Base-by-base conservation (phyloP, 2,797 vertebrate genomes). In the Spea hammondii region DNA sequence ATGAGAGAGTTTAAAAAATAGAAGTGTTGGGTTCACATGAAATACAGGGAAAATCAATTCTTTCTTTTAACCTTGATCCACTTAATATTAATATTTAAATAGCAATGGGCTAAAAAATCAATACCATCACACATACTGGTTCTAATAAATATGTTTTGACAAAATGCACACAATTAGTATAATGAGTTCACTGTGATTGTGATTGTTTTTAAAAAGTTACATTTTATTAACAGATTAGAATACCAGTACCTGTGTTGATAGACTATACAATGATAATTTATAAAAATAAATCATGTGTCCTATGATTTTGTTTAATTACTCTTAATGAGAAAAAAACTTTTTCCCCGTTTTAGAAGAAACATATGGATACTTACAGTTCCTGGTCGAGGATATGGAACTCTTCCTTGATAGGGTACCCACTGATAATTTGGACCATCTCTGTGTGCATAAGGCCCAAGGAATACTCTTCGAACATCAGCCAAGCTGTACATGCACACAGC, bases 401-500 rank as follows among this genome's bases (percentile, higher is more conserved):
- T 91, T 50, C 97, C 96, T 85, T 98, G 96, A 85, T 92, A 99
- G 12, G 97, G 96, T 47, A 98, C 95, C 98, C 98, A 99, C 80
- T 99, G 98, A 81, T 98, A 99, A 88, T 95, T 98, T 2, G 97
- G 98, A 8, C 98, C 97, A 65, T 99, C 97, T 85, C 97, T 91
- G 81, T 99, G 98, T 62, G 97, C 96, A 0, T 98, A 99, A 0
- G 98, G 97, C 47, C 97, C 98, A 45, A 99, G 90, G 84, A 99
- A 99, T 0, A 98, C 97, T 84, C 98, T 93, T 77, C 98, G 91
- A 65, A 99, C 94, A 65, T 99, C 98, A 0, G 95, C 91, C 96
- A 99, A 97, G 89, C 93, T 99, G 86, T 98, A 99, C 93, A 98
- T 93, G 9, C 98, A 99, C 67, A 99, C 96, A 0, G 97, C 98